These are phyloP conservation scores for Euzophera pinguis DNA, from an alignment of 2,888 invertebrate genomes.

Conservation along the genomic window DNA sequence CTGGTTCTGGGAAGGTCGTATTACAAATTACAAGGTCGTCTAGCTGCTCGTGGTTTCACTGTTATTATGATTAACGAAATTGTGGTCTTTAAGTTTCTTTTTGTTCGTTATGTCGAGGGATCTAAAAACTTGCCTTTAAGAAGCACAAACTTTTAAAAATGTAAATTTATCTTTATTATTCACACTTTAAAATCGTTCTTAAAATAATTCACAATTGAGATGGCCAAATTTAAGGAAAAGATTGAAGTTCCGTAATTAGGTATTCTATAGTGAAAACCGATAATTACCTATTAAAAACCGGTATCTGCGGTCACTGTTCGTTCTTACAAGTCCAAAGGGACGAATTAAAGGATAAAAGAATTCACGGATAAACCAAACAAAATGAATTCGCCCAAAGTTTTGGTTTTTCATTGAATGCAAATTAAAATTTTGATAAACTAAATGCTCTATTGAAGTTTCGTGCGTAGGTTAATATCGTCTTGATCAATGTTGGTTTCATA, in stretches of 20 bases:
- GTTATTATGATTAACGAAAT: constrained; percentile 34
- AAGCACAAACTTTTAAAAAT: constrained; percentile 14
- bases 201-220: constrained; percentile 10
- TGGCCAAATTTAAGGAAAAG: constrained; percentile 22
- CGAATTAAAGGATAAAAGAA: constrained; percentile 14
- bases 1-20: constrained; percentile 63
- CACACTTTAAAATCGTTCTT: constrained; percentile 15
- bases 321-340: constrained; percentile 22
- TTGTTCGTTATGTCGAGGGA: constrained; percentile 2
- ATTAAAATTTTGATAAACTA: neutral
- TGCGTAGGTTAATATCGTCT: constrained; percentile 7
- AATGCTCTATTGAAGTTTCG: constrained; percentile 2
- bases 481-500: constrained; percentile 10
- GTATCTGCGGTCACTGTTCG: constrained; percentile 31
- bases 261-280: constrained; percentile 32
- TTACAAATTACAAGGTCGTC: constrained; percentile 61
- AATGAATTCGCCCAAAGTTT: constrained; percentile 22
- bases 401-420: constrained; percentile 18
- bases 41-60: constrained; percentile 36
- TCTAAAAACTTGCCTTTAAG: constrained; percentile 13
- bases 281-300: constrained; percentile 44
- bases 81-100: neutral
- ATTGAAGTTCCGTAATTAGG: constrained; percentile 33
- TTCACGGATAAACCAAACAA: constrained; percentile 17
- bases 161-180: constrained; percentile 13